These are phyloP conservation scores for Drosophila yakuba DNA, from an alignment of 1,140 invertebrate species.

Conservation along the genomic window DNA sequence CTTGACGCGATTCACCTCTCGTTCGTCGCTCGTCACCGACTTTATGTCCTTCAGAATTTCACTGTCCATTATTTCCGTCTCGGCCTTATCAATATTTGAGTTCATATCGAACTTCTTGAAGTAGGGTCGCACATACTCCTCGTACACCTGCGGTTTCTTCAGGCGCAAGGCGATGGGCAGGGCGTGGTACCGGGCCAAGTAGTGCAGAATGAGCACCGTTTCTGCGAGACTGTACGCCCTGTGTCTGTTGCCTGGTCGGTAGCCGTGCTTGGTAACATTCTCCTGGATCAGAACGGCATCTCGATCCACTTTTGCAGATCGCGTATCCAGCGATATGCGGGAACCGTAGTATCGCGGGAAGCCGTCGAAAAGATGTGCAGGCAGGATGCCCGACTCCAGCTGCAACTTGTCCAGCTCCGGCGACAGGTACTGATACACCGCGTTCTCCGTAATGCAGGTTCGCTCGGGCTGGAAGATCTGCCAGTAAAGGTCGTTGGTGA, in stretches of 20 bases:
- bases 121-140: constrained; percentile 83
- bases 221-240: constrained; percentile 85
- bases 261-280: constrained; percentile 86
- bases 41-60: constrained; percentile 49
- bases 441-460: constrained; percentile 87
- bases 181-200: constrained; percentile 87
- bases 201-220: constrained; percentile 84
- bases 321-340: constrained; percentile 84
- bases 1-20: constrained; percentile 32
- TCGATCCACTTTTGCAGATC: constrained; percentile 85
- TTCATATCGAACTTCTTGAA: constrained; percentile 77
- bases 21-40: constrained; percentile 26
- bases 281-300: constrained; percentile 87
- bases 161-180: constrained; percentile 86
- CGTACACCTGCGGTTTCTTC: constrained; percentile 85
- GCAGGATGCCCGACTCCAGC: constrained; percentile 84
- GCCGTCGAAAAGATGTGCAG: constrained; percentile 84
- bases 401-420: constrained; percentile 86
- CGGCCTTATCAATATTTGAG: constrained; percentile 36
- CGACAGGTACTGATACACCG: constrained; percentile 86
- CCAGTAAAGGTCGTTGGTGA: constrained; percentile 86
- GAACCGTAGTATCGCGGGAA: constrained; percentile 86
- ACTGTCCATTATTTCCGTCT: constrained; percentile 22
- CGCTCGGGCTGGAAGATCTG: constrained; percentile 87
- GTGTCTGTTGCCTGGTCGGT: constrained; percentile 85